These are phyloP conservation scores for Platycnemis pennipes DNA, from an alignment of 2,888 invertebrate genomes.

Conservation along the genomic window DNA sequence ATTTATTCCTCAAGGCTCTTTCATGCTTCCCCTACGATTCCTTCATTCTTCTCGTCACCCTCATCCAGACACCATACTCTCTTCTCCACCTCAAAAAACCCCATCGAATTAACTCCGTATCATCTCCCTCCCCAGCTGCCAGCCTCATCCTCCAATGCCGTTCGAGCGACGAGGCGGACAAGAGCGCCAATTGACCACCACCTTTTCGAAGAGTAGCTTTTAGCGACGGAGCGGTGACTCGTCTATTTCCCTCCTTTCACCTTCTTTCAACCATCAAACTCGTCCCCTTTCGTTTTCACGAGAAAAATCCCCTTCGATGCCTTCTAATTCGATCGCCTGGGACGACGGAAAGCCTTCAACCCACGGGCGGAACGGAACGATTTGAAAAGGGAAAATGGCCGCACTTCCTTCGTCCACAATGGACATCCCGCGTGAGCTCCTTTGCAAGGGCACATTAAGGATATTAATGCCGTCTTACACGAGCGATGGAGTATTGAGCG, in stretches of 20 bases:
- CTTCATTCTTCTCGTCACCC: neutral
- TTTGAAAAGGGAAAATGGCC: slow-evolving; percentile 62
- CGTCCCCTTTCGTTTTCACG: neutral
- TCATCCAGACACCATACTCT: neutral
- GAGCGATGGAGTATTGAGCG: neutral
- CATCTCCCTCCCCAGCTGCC: neutral
- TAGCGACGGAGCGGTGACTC: slow-evolving; percentile 6
- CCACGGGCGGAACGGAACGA: slow-evolving; percentile 43
- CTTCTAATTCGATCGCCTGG: slow-evolving; percentile 22
- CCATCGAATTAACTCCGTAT: slow-evolving; percentile 21
- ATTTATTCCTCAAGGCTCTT: slow-evolving; percentile 13
- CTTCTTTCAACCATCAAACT: neutral
- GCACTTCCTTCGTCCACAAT: slow-evolving; percentile 13
- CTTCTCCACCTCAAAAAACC: neutral
- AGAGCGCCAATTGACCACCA: slow-evolving; percentile 15
- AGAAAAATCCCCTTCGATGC: neutral
- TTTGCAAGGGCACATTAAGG: neutral
- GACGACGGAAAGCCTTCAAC: neutral
- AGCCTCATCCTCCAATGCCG: neutral
- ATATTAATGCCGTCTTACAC: neutral
- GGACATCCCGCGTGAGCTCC: neutral
- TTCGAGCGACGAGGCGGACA: neutral
- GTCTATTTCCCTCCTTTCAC: neutral
- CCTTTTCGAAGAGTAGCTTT: neutral
- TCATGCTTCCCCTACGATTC: neutral